phyloP scores from a whole-genome alignment of 2,888 invertebrate species.

The Nasonia oneida region DNA sequence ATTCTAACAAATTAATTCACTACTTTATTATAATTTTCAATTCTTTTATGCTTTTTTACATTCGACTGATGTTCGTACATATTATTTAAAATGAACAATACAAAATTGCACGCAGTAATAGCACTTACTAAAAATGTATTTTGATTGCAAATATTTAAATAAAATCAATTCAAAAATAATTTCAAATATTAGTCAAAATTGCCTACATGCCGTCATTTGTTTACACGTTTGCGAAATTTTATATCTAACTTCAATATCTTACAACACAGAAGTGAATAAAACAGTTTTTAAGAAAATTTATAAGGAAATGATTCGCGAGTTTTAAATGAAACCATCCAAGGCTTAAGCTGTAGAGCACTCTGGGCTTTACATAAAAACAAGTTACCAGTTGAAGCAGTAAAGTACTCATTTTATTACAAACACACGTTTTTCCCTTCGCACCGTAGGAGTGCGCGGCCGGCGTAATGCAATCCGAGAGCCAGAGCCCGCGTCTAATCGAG shows the following conservation, averaged over 20 bases:
- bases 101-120: too few species aligned
- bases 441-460: background rate
- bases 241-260: background rate
- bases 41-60: background rate
- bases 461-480: background rate
- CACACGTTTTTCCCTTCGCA: background rate
- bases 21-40: too few species aligned
- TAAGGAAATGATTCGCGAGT: background rate
- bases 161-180: too few species aligned
- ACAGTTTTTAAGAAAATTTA: background rate
- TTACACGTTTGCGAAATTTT: background rate
- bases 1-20: background rate
- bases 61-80: background rate
- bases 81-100: too few species aligned
- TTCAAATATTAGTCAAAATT: too few species aligned
- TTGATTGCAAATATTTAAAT: too few species aligned
- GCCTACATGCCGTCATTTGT: background rate
- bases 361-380: background rate
- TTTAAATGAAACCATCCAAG: too few species aligned
- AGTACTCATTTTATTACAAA: background rate
- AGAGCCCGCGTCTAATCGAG: slow-evolving; percentile 40
- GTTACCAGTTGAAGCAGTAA: background rate
- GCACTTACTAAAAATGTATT: too few species aligned
- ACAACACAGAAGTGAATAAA: background rate
- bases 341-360: too few species aligned